Base-by-base conservation (phyloP, 2,113 vertebrate genomes). In the Mixornis gularis region DNA sequence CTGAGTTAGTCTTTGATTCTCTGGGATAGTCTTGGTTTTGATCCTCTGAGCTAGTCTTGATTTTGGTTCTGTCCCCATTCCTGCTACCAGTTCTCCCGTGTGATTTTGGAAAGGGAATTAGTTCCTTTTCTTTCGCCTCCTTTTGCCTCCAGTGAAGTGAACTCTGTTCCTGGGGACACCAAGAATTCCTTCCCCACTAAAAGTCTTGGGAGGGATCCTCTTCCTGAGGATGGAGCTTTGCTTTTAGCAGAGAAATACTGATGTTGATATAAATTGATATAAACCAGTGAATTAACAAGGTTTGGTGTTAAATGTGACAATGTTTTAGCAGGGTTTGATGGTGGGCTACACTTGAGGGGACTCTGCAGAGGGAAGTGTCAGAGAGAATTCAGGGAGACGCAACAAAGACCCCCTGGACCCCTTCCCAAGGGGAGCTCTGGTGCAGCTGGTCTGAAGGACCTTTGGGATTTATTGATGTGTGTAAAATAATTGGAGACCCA, bases 341-440 rank as follows among this genome's bases (percentile, higher is more conserved):
- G 27, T 0, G 2, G 18, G 36, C 10, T 6, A 4, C 8, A 4
- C 30, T 20, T 13, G 17, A 19, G 22, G 17, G 14, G 17, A 8
- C 26, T 13, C 36, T 17, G 17, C 3, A 22, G 29, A 25, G 38
- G 16, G 17, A 32, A 34, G 5, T 36, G 15, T 21, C 30, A 34
- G 49, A 12, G 10, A 63, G 6, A 78, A 22, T 3, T 15, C 44
- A 27, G 32, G 27, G 38, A 16, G 4, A 46, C n/a, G 30, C 40
- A 21, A 46, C 7, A 48, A 36, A 25, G 14, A 55, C 9, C 32
- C 27, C 44, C 24, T 15, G 17, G 53, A 21, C 7, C 53, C 52
- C 30, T 30, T 60, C 13, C 19, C 34, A 58, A 59, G 60, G n/a
- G 5, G 9, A 40, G 13, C 34, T n/a, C 55, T 46, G 27, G 22